Percentiles rank a stretch among this genome's conserved stretches.
Evolutionary conservation across 2,797 vertebrate genomes (phyloP).

Genomic region (Hippopotamyrus pictus): DNA sequence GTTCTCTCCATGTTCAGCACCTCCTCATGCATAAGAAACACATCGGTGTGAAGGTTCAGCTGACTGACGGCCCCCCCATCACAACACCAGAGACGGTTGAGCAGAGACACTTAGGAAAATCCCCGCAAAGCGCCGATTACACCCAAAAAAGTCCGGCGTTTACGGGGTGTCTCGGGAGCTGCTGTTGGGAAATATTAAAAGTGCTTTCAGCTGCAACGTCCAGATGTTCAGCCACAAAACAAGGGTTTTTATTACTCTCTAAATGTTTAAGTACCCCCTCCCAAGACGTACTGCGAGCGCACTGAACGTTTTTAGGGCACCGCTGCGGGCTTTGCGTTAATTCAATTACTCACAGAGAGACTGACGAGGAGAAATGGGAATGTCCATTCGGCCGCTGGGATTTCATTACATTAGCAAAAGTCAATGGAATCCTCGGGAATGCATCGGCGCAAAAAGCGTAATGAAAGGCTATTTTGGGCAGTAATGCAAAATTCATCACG

Average conservation of each 20-base stretch:
- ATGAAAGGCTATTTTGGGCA: not conserved
- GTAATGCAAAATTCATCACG: not conserved
- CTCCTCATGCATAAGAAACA: not conserved
- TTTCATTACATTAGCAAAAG: not conserved
- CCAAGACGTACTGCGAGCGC: not conserved
- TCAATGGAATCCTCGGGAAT: not conserved
- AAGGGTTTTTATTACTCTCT: not conserved
- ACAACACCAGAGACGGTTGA: not conserved
- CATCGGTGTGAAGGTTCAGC: not conserved
- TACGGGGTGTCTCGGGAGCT: not conserved
- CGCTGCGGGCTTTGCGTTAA: not conserved
- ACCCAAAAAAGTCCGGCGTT: not conserved
- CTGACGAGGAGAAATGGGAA: not conserved
- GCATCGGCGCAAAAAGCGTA: not conserved
- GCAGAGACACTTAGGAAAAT: not conserved
- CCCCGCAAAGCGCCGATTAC: not conserved
- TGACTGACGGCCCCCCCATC: not conserved
- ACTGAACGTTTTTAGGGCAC: not conserved
- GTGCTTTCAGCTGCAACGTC: not conserved
- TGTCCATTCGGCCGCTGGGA: not conserved
- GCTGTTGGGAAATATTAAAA: slow-evolving; percentile 12
- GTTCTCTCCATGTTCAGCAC: not conserved
- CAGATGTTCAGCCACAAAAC: slow-evolving; percentile 11
- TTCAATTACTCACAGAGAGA: not conserved
- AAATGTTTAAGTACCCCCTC: not conserved